Conservation (phyloP, 2,113 vertebrate species). For the Aldabrachelys gigantea region DNA sequence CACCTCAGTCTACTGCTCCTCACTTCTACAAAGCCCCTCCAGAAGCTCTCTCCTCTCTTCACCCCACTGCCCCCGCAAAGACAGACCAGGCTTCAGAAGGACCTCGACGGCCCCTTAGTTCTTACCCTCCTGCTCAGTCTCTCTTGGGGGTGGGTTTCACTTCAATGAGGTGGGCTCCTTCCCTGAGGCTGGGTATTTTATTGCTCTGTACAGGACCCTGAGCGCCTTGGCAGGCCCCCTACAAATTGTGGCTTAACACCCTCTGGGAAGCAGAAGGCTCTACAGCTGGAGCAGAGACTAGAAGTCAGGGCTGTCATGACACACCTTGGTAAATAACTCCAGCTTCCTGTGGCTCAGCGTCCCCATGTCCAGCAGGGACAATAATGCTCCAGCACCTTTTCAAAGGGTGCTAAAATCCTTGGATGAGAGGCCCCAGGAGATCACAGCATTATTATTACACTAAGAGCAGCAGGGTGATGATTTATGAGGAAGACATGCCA, state of each 20-base stretch:
- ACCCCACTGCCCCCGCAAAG: too few relatives aligned
- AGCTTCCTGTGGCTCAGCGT: neutral
- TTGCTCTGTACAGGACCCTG: neutral
- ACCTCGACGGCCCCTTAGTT: neutral
- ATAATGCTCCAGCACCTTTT: rapidly evolving
- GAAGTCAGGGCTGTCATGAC: neutral
- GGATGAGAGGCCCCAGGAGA: neutral
- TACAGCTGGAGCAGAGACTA: rapidly evolving
- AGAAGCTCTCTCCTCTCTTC: neutral
- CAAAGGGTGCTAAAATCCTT: rapidly evolving
- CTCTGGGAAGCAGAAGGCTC: neutral
- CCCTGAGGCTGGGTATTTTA: neutral
- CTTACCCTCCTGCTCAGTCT: neutral
- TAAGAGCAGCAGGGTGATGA: neutral
- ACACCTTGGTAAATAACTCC: rapidly evolving
- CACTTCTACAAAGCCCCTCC: neutral
- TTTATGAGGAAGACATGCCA: neutral
- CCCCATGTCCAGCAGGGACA: rapidly evolving
- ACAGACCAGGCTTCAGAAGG: neutral
- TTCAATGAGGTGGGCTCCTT: neutral
- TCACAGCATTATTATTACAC: rapidly evolving
- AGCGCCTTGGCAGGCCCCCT: neutral
- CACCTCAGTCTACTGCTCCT: neutral
- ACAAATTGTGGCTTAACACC: neutral
- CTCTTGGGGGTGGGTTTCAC: neutral